phyloP scores from a whole-genome alignment of 2,888 invertebrate genomes.

The Horisme vitalbata region DNA sequence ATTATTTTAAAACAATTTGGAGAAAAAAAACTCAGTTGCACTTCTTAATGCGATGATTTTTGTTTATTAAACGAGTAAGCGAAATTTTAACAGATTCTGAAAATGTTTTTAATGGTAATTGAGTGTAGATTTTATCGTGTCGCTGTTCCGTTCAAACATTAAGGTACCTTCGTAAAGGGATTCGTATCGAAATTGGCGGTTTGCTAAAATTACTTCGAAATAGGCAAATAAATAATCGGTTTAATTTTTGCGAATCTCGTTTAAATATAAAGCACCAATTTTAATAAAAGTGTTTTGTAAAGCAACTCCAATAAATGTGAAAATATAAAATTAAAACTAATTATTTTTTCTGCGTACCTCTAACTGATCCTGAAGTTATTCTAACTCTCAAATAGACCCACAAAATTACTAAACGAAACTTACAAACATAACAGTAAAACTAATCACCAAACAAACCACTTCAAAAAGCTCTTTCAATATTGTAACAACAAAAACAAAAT shows the following conservation, averaged over 20 bases:
- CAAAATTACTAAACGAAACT: constrained; percentile 3
- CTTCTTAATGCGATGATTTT: neutral
- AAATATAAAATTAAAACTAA: too few species aligned
- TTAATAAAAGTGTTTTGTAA: too few species aligned
- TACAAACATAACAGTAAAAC: neutral
- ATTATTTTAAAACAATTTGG: too few species aligned
- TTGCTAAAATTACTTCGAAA: constrained; percentile 12
- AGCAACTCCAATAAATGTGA: too few species aligned
- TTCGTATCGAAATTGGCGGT: constrained; percentile 9
- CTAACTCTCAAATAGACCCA: too few species aligned
- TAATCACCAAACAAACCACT: constrained; percentile 12
- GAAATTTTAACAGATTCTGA: constrained; percentile 48
- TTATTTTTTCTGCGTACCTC: too few species aligned
- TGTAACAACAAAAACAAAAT: constrained; percentile 26
- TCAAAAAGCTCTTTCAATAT: constrained; percentile 19
- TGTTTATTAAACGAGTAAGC: neutral
- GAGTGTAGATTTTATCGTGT: constrained; percentile 46
- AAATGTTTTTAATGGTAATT: constrained; percentile 58
- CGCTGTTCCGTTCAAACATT: constrained; percentile 46
- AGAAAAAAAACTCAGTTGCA: neutral
- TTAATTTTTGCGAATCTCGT: too few species aligned
- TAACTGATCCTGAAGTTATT: too few species aligned
- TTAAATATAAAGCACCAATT: too few species aligned
- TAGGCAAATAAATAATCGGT: neutral
- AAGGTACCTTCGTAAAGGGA: constrained; percentile 30